Evolutionary conservation across 2,888 invertebrate species (phyloP), one percentile per base, ranked within the genome.

Genomic region (Mantis religiosa): DNA sequence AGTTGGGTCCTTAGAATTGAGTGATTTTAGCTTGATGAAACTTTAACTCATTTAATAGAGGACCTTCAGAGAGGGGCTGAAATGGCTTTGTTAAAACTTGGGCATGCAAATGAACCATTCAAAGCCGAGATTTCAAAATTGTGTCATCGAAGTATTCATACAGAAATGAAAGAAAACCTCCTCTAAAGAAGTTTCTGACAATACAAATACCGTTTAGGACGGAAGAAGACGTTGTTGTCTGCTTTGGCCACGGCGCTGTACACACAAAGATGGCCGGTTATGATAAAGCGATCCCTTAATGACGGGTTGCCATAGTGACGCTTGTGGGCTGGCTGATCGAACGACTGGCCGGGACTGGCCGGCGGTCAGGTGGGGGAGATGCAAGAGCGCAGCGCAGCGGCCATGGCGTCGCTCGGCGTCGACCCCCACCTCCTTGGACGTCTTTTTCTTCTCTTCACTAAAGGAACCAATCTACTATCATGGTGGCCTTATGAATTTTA

Each of bases 251-350:
- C 91, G 90, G 91, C 91, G 90, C 90, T 90, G 90, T 90, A 91
- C 85, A 84, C 87, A 54, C 92, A 92, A 92, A 92, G 92, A 92
- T 92, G 93, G 93, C 93, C 93, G 94, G 94, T 94, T 94, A 94
- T 94, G 94, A 94, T 94, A 94, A 94, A 94, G 93, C 94, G 94
- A 94, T 93, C 93, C 90, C 93, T 93, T 94, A 94, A 94, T 94
- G 94, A 94, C 94, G 93, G 93, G 94, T 94, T 93, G 93, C 93
- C 93, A 93, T 93, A 93, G 92, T 92, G 92, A 94, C 94, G 93
- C 81, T 82, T 84, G 88, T 87, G 84, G 88, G 92, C 91, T 91
- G 90, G 91, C 90, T 91, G 91, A 91, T 91, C 91, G 91, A 91
- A 93, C 54, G 54, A 71, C 54, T 71, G 54, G 92, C 91, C 92